Base-by-base conservation (phyloP, 2,888 invertebrate species). In the Bombyx huttoni region DNA sequence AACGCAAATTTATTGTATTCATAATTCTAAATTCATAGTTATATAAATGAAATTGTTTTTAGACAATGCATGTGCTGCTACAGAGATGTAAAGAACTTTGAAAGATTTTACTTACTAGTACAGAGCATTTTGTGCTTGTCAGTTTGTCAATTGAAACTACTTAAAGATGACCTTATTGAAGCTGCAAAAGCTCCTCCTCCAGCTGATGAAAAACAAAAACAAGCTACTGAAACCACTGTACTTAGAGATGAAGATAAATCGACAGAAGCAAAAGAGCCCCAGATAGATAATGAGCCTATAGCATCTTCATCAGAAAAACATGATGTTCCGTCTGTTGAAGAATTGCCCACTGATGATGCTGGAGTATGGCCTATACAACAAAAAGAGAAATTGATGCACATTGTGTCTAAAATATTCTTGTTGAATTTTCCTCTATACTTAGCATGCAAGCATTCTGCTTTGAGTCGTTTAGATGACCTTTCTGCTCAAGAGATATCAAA, bases 1-100 rank as follows among this genome's bases (percentile, higher is more conserved):
- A 24, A 24, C 24, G 5, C 24, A 3, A 24, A 24, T 24, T 24
- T 5, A 24, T 0, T 24, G 24, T 24, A 24, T 24, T 24, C 24
- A 24, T 24, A 24, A 24, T 24, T 24, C 24, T 3, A 24, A 24
- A 24, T 24, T 24, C 24, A 24, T 24, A 24, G 5, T 24, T 24
- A 24, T 5, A 24, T 24, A 24, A 24, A 24, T 5, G 5, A 24
- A 24, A 57, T 73, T 58, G 58, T 49, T 89, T 91, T 55, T 80
- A 96, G 96, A 76, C 97, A 98, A 89, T 98, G 98, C 76, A 96
- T 97, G 94, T 98, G 98, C 83, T 95, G 96, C 82, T 97, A 96
- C 81, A 92, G 97, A 65, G 97, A 97, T 86, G 92, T 93, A 54
- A 96, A 96, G 81, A 97, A 97, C 82, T 94, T 96, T 83, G 97